phyloP scores from a whole-genome alignment of 2,888 invertebrate species.

The Pardosa pseudoannulata region DNA sequence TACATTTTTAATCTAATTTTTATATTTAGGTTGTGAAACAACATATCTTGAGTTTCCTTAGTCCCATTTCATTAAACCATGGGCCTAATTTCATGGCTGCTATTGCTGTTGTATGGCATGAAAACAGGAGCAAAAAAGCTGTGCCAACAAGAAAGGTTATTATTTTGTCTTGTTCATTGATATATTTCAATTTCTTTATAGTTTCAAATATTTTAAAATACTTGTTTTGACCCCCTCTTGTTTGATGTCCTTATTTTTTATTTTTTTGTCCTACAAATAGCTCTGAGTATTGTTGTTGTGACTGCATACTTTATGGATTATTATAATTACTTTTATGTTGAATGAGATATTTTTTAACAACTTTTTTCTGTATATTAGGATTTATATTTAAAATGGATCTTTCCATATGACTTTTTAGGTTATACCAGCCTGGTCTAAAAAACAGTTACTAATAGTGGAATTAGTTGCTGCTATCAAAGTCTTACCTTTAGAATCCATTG shows the following conservation, averaged over 20 bases:
- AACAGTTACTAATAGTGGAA: conserved; percentile 87
- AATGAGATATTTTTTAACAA: too few species aligned
- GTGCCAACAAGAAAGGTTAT: conserved; percentile 54
- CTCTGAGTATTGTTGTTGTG: too few species aligned
- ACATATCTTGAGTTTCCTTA: conserved; percentile 87
- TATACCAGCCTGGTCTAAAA: conserved; percentile 82
- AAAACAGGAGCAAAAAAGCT: conserved; percentile 76
- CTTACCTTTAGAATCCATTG: conserved; percentile 89
- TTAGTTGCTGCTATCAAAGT: conserved; percentile 88
- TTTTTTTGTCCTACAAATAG: too few species aligned
- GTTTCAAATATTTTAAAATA: too few species aligned
- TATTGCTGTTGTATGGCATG: conserved; percentile 91
- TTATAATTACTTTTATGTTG: too few species aligned
- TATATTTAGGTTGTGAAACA: conserved; percentile 84
- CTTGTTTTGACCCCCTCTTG: too few species aligned
- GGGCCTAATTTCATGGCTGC: conserved; percentile 88
- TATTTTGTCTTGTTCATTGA: too few species aligned
- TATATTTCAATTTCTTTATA: neutral
- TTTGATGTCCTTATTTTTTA: too few species aligned
- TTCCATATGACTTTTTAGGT: conserved; percentile 77
- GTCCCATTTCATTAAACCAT: conserved; percentile 89
- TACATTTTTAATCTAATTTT: too few species aligned
- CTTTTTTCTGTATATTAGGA: too few species aligned
- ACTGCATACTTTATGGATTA: too few species aligned
- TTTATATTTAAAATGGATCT: too few species aligned